Percentiles rank a stretch among this genome's conserved stretches.
These are phyloP conservation scores for Mamestra configurata DNA, from an alignment of 1,140 invertebrate genomes.

Conservation along the genomic window DNA sequence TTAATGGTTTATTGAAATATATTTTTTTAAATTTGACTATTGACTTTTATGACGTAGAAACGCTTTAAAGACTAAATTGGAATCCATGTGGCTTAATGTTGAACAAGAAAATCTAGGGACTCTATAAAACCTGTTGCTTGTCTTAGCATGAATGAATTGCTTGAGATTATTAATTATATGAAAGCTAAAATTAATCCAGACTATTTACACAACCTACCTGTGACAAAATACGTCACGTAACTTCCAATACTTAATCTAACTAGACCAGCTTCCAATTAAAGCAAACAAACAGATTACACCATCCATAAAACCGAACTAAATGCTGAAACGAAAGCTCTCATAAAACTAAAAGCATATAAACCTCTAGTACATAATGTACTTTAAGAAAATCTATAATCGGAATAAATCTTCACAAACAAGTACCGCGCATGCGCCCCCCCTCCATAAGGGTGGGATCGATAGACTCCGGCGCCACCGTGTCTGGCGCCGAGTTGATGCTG, in stretches of 20 bases:
- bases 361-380: slow-evolving; percentile 38
- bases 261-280: neutral
- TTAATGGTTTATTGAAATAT: no score
- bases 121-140: no score
- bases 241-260: neutral
- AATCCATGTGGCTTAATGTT: no score
- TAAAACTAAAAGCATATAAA: slow-evolving; percentile 59
- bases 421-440: slow-evolving; percentile 69
- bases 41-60: no score
- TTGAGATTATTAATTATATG: no score
- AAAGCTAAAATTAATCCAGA: neutral
- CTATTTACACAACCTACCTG: no score
- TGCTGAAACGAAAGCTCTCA: slow-evolving; percentile 23
- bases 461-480: slow-evolving; percentile 80
- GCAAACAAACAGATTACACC: neutral
- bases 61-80: no score
- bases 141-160: no score
- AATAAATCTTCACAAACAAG: slow-evolving; percentile 70
- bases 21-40: no score
- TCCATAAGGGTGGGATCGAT: slow-evolving; percentile 67
- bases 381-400: slow-evolving; percentile 66
- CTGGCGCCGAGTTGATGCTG: slow-evolving; percentile 66
- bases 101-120: no score
- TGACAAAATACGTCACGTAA: neutral
- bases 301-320: neutral